Evolutionary conservation across 1,140 invertebrate genomes (phyloP).

Genomic region (Drosophila mojavensis): DNA sequence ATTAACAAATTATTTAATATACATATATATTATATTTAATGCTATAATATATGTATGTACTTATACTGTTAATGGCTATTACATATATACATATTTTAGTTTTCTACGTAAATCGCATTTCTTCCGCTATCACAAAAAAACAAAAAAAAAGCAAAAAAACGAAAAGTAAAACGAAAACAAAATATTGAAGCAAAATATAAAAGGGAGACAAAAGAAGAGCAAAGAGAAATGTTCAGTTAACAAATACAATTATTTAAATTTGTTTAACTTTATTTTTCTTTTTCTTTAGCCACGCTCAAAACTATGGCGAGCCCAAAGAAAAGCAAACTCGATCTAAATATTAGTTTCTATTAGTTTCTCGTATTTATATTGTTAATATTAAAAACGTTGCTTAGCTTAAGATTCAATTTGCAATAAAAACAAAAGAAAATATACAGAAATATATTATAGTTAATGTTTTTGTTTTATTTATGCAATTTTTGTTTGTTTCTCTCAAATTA

Average conservation of each 20-base stretch:
- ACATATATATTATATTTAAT: constrained; percentile 17
- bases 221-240: constrained; percentile 6
- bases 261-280: constrained; percentile 11
- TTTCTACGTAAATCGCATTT: constrained; percentile 79
- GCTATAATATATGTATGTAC: constrained; percentile 17
- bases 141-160: constrained; percentile 19
- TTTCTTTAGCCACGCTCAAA: constrained; percentile 33
- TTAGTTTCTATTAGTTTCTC: constrained; percentile 46
- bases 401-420: constrained; percentile 64
- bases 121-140: constrained; percentile 62
- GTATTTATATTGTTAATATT: constrained; percentile 57
- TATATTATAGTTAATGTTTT: constrained; percentile 54
- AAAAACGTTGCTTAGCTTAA: constrained; percentile 38
- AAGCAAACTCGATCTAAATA: constrained; percentile 27
- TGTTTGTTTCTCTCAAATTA: neutral
- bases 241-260: constrained; percentile 10
- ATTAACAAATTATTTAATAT: constrained; percentile 17
- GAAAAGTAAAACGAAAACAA: neutral
- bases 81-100: constrained; percentile 53
- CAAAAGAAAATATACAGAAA: constrained; percentile 29
- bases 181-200: constrained; percentile 8
- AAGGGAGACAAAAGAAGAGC: constrained; percentile 21
- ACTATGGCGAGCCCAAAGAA: constrained; percentile 24
- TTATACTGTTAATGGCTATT: constrained; percentile 32
- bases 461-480: constrained; percentile 14